Evolutionary conservation across 2,888 invertebrate genomes (phyloP), one percentile per base, ranked within the genome.

Genomic region (Luffia ferchaultella): DNA sequence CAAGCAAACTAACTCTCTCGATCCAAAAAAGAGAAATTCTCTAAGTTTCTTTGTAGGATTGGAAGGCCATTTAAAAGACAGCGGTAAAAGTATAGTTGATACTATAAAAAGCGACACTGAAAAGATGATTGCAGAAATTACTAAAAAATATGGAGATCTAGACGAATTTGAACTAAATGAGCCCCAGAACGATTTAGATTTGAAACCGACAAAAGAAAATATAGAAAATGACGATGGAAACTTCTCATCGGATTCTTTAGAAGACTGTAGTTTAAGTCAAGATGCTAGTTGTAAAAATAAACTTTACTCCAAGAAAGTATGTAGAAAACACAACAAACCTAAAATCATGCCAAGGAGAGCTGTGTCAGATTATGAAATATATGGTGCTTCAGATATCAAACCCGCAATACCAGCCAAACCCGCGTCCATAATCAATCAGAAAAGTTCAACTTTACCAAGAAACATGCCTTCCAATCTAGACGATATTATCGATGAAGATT

Each of bases 191-290:
- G 78, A 80, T 56, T 62, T 79, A 51, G 83, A 82, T 55, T 56
- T 79, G 19, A 72, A 77, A 56, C 82, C 80, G 0, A 72, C 76
- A 2, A 79, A 72, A 59, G 75, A 78, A 55, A 58, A 63, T 1
- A 16, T 3, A 18, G 67, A 65, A 15, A 80, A 83, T 52, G 90
- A 89, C 0, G 90, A 90, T 45, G 90, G 88, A 0, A 91, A 90
- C 61, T 92, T 92, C 60, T 92, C 92, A 48, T 92, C 92, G 0
- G 93, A 93, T 73, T 92, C 92, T 0, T 70, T 93, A 49, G 93
- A 93, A 72, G 91, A 90, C 55, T 89, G 87, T 60, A 87, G 88
- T 62, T 68, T 88, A 0, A 86, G 85, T 56, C 79, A 85, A 60
- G 86, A 86, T 46, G 76, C 73, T 15, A 82, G 79, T 55, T 82